Evolutionary conservation across 2,888 invertebrate genomes (phyloP).

Genomic region (Augochlorella aurata): DNA sequence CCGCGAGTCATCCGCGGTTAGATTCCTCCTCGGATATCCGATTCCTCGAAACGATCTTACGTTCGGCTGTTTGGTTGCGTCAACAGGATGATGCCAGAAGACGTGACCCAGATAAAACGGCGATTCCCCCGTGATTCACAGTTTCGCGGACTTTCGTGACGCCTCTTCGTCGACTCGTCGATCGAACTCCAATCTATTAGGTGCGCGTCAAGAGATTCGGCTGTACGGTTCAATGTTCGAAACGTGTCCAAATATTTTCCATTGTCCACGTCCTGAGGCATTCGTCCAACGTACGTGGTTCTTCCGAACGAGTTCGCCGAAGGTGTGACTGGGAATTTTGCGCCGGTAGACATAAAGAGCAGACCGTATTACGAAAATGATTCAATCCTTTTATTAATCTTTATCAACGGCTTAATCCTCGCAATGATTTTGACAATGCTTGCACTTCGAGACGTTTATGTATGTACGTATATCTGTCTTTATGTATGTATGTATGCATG

Average conservation of each 20-base stretch:
- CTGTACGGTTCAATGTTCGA: background rate
- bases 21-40: conserved; percentile 45
- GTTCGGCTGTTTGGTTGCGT: conserved; percentile 3
- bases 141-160: background rate
- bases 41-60: conserved; percentile 33
- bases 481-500: too few relatives aligned
- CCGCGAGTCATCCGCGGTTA: conserved; percentile 47
- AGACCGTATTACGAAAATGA: conserved; percentile 55
- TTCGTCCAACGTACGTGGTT: background rate
- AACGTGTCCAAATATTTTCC: background rate
- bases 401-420: conserved; percentile 54
- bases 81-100: background rate
- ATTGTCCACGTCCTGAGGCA: background rate
- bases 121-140: background rate
- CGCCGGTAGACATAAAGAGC: background rate
- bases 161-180: background rate
- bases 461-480: background rate
- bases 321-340: background rate
- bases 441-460: conserved; percentile 20
- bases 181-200: background rate
- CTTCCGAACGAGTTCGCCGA: background rate
- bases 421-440: conserved; percentile 32
- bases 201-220: background rate
- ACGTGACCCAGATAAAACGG: conserved; percentile 3
- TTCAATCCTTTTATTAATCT: conserved; percentile 66